Percentiles rank a stretch among this genome's conserved stretches.
Evolutionary conservation across 2,888 invertebrate genomes (phyloP).

Genomic region (Agrochola lota): DNA sequence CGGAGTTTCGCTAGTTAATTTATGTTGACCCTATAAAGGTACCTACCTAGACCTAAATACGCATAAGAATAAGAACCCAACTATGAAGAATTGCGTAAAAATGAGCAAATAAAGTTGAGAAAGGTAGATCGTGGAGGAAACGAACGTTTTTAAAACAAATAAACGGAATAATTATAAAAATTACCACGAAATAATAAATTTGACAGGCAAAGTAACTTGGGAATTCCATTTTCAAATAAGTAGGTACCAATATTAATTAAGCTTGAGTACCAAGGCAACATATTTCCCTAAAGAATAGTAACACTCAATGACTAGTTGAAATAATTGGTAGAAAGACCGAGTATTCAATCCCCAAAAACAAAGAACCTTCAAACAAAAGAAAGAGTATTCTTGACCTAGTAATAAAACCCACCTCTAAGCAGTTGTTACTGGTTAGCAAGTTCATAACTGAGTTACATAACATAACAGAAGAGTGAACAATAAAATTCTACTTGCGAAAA

Average conservation of each 20-base stretch:
- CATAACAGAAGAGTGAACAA: constrained; percentile 2
- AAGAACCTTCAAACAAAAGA: constrained; percentile 8
- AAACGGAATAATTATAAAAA: not conserved
- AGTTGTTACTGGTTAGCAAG: constrained; percentile 3
- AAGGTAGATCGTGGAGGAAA: not conserved
- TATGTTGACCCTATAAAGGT: too few relatives aligned
- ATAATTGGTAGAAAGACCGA: not conserved
- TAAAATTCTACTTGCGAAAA: constrained; percentile 3
- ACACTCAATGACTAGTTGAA: not conserved
- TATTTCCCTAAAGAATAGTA: constrained; percentile 28
- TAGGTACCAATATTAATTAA: constrained; percentile 1
- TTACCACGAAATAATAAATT: not conserved
- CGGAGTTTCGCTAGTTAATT: too few relatives aligned
- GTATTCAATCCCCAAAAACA: not conserved
- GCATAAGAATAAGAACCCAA: too few relatives aligned
- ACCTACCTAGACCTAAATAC: too few relatives aligned
- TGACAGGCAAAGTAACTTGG: constrained; percentile 11
- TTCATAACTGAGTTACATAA: constrained; percentile 33
- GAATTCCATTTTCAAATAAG: constrained; percentile 5
- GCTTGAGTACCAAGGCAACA: not conserved
- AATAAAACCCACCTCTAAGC: constrained; percentile 10
- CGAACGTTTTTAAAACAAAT: not conserved
- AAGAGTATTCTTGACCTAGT: constrained; percentile 11
- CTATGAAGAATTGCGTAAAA: not conserved
- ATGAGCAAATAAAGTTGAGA: not conserved